Percentiles rank a stretch among this genome's conserved stretches.
phyloP scores from a whole-genome alignment of 2,113 vertebrate species.

The Toxotes jaculatrix region DNA sequence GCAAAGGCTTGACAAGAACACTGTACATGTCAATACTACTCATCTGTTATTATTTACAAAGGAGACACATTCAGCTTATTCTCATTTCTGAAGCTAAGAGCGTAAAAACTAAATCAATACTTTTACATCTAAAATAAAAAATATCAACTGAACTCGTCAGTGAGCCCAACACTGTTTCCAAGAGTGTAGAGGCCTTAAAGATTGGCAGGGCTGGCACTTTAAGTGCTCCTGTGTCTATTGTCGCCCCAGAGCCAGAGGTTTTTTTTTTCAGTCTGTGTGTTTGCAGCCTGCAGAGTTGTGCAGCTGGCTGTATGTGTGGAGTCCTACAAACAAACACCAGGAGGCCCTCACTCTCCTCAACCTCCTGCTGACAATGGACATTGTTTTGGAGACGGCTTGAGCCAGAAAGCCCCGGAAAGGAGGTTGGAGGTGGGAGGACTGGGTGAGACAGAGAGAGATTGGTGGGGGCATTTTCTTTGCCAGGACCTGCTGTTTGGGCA shows the following conservation, averaged over 20 bases:
- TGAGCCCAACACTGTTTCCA: neutral
- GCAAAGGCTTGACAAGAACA: neutral
- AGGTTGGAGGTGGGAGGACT: constrained; percentile 45
- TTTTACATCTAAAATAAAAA: neutral
- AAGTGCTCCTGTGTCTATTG: constrained; percentile 27
- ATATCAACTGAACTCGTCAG: neutral
- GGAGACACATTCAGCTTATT: neutral
- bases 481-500: constrained; percentile 51
- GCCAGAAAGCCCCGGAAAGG: constrained; percentile 45
- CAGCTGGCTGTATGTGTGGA: constrained; percentile 44
- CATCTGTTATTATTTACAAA: neutral
- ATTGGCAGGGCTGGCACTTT: neutral
- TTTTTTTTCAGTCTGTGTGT: neutral
- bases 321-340: constrained; percentile 55
- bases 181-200: neutral
- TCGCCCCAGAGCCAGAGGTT: constrained; percentile 15
- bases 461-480: constrained; percentile 27
- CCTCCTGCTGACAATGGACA: constrained; percentile 61
- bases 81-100: neutral
- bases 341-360: constrained; percentile 42
- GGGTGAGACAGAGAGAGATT: constrained; percentile 29
- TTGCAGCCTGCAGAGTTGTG: constrained; percentile 38
- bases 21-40: neutral
- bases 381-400: constrained; percentile 57
- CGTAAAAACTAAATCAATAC: neutral